These are phyloP conservation scores for Drosophila oshimai DNA, from an alignment of 1,140 invertebrate genomes.

Conservation along the genomic window DNA sequence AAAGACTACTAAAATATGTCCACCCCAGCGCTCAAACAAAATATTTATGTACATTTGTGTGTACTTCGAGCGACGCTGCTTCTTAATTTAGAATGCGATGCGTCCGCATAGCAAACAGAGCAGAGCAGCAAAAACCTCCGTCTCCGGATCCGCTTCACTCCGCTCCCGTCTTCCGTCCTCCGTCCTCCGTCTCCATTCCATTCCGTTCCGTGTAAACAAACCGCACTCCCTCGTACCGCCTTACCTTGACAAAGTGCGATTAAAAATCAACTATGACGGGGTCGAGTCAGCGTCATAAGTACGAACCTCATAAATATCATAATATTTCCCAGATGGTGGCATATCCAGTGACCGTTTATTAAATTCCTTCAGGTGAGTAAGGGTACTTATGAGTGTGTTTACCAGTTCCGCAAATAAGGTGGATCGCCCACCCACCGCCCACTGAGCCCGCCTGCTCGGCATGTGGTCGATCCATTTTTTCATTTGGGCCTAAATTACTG, in stretches of 20 bases:
- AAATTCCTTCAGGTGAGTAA: conserved; percentile 22
- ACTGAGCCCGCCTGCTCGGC: conserved; percentile 19
- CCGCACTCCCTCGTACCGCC: conserved; percentile 27
- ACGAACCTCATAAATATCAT: conserved; percentile 16
- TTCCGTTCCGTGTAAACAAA: conserved; percentile 59
- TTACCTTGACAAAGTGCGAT: conserved; percentile 67
- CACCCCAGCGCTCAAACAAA: conserved; percentile 37
- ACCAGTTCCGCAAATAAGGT: conserved; percentile 24
- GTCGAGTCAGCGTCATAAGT: conserved; percentile 42
- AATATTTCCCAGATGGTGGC: conserved; percentile 19
- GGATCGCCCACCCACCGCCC: conserved; percentile 18
- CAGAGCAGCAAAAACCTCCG: conserved; percentile 22
- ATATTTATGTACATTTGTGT: conserved; percentile 48
- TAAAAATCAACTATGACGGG: conserved; percentile 46
- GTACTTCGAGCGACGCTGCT: conserved; percentile 42
- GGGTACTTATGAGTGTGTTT: conserved; percentile 20
- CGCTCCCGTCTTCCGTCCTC: not conserved
- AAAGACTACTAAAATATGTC: conserved; percentile 27
- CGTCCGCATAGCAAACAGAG: conserved; percentile 55
- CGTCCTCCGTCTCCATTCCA: not conserved
- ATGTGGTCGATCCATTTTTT: conserved; percentile 19
- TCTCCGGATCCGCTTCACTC: not conserved
- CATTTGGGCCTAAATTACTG: conserved; percentile 3
- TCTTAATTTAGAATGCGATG: conserved; percentile 73
- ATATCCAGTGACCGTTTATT: conserved; percentile 13